A percentile compares a stretch with the other conserved stretches of the same genome.
Conservation (phyloP, 2,113 vertebrate species). For the Gasterosteus nipponicus region DNA sequence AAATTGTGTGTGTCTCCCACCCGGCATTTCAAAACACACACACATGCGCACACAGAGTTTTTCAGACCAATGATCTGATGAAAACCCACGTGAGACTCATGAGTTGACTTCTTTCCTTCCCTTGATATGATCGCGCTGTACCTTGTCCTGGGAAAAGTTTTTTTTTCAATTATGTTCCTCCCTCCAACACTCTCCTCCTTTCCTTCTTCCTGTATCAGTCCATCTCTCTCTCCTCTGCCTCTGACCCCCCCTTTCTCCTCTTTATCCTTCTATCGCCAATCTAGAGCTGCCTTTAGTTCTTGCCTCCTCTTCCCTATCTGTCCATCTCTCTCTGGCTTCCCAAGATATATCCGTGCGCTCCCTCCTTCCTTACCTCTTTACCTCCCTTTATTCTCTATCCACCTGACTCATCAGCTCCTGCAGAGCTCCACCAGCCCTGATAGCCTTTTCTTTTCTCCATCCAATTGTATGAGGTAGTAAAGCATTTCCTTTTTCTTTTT, state of each 20-base stretch:
- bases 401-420: slow-evolving; percentile 29
- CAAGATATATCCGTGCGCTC: slow-evolving; percentile 37
- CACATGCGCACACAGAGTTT: background rate
- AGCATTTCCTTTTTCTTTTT: background rate
- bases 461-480: background rate
- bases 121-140: slow-evolving; percentile 8
- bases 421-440: background rate
- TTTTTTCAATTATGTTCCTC: slow-evolving; percentile 9
- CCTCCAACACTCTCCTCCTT: background rate
- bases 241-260: slow-evolving; percentile 26
- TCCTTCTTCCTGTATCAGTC: slow-evolving; percentile 11
- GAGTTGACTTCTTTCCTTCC: slow-evolving; percentile 23
- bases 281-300: slow-evolving; percentile 56
- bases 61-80: slow-evolving; percentile 36
- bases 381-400: background rate
- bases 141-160: background rate
- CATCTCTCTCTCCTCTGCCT: slow-evolving; percentile 11
- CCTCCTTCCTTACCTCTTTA: slow-evolving; percentile 15
- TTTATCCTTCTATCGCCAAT: slow-evolving; percentile 51
- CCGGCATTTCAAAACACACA: slow-evolving; percentile 15
- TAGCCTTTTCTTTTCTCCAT: background rate
- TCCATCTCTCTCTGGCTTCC: slow-evolving; percentile 45
- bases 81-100: slow-evolving; percentile 16
- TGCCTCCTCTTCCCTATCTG: slow-evolving; percentile 53
- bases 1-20: background rate